Evolutionary conservation across 2,888 invertebrate genomes (phyloP), one percentile per base, ranked within the genome.

Genomic region (Rotaria macrura): DNA sequence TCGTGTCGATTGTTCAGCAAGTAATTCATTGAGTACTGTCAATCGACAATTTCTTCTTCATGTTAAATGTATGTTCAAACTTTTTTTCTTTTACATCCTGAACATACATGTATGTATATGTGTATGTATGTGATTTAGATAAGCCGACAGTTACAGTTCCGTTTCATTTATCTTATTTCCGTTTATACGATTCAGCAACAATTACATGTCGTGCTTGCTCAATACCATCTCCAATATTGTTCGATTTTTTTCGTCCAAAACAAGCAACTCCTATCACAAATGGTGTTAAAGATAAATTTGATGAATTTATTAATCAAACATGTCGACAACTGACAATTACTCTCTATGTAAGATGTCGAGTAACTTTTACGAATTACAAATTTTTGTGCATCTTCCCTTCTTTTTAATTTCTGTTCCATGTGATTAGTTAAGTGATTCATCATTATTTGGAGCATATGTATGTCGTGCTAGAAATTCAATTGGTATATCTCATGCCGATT

Each of bases 31-130:
- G n/a, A 79, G 79, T n/a, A 79, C 40, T n/a, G 79, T 79, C 20
- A 79, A 43, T 43, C 79, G 79, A 43, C 79, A 79, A 79, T 79
- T 79, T 79, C 79, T 79, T 79, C 79, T 79, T 25, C 25, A 79
- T 43, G 40, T 79, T n/a, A 79, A 79, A 79, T 79, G 79, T 79
- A 79, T 43, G 43, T 40, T 14, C 5, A 20, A 34, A 7, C 20
- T 38, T 72, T 34, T 7, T 72, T 72, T 38, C 17, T 20, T 72
- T 23, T 25, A 23, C 65, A 65, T 38, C 17, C n/a, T 72, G 52
- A 52, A 57, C 23, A 29, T n/a, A n/a, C n/a, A n/a, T n/a, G n/a
- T n/a, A n/a, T n/a, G n/a, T n/a, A n/a, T n/a, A n/a, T n/a, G n/a
- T n/a, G n/a, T n/a, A n/a, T n/a, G n/a, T 43, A 43, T 43, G 25